phyloP scores from a whole-genome alignment of 2,113 vertebrate species.

The Phaethon lepturus region DNA sequence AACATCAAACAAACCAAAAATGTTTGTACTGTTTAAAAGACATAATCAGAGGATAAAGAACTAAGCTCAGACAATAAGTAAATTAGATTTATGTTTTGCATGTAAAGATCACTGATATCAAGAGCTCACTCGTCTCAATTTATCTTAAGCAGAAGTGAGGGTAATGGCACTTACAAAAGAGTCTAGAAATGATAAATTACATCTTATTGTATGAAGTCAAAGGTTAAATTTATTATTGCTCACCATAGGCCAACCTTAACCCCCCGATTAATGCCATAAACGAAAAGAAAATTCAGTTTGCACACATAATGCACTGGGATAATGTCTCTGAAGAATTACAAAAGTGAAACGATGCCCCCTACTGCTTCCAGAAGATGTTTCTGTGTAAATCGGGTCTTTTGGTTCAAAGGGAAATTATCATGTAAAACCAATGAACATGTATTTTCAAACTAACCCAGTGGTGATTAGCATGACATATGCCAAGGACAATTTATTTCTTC shows the following conservation, averaged over 20 bases:
- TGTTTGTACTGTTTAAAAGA: not conserved
- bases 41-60: not conserved
- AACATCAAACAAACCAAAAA: constrained; percentile 19
- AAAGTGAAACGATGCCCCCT: constrained; percentile 78
- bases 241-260: constrained; percentile 69
- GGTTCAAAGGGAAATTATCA: constrained; percentile 15
- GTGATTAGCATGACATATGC: not conserved
- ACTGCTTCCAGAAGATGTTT: constrained; percentile 39
- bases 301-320: not conserved
- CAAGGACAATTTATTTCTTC: not conserved
- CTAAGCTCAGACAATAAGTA: not conserved
- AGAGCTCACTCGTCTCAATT: constrained; percentile 24
- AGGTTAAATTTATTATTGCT: constrained; percentile 77
- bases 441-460: not conserved
- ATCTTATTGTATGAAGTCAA: constrained; percentile 62
- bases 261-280: constrained; percentile 75
- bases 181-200: constrained; percentile 70
- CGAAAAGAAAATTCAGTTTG: constrained; percentile 55
- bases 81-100: constrained; percentile 1
- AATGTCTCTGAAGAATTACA: constrained; percentile 69
- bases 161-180: constrained; percentile 21
- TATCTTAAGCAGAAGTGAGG: constrained; percentile 39
- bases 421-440: not conserved
- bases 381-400: not conserved
- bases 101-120: not conserved